These are phyloP conservation scores for Rosalia funebris DNA, from an alignment of 2,888 invertebrate genomes.

Conservation along the genomic window DNA sequence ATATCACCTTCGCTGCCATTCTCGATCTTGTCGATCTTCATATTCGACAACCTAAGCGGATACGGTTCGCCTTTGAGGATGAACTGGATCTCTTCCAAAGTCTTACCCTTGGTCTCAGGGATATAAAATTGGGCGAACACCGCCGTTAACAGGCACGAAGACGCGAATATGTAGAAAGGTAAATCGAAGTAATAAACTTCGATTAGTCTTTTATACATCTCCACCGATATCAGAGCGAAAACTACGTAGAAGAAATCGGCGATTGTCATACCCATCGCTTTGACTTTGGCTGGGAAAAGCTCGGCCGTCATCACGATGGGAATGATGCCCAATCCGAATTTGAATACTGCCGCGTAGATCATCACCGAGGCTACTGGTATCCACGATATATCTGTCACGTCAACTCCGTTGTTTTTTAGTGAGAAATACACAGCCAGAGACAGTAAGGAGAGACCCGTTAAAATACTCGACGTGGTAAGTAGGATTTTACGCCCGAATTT, in stretches of 20 bases:
- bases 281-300: conserved; percentile 60
- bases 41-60: conserved; percentile 10
- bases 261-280: conserved; percentile 60
- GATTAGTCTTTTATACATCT: conserved; percentile 54
- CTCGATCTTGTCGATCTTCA: conserved; percentile 6
- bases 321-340: conserved; percentile 59
- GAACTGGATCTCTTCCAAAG: conserved; percentile 59
- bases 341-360: conserved; percentile 50
- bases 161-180: conserved; percentile 58
- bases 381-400: conserved; percentile 49
- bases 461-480: conserved; percentile 53
- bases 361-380: conserved; percentile 44
- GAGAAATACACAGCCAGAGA: conserved; percentile 57
- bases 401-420: conserved; percentile 49
- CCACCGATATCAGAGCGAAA: conserved; percentile 54
- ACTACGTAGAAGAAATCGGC: conserved; percentile 58
- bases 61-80: conserved; percentile 53
- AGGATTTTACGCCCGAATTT: conserved; percentile 58
- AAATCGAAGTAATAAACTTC: conserved; percentile 53
- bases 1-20: conserved; percentile 8
- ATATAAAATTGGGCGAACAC: conserved; percentile 56
- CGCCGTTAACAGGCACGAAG: conserved; percentile 54
- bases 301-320: conserved; percentile 61
- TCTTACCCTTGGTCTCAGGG: conserved; percentile 59
- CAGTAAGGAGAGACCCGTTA: conserved; percentile 55